These are phyloP conservation scores for Lucilia cuprina DNA, from an alignment of 1,140 invertebrate genomes.

Conservation along the genomic window DNA sequence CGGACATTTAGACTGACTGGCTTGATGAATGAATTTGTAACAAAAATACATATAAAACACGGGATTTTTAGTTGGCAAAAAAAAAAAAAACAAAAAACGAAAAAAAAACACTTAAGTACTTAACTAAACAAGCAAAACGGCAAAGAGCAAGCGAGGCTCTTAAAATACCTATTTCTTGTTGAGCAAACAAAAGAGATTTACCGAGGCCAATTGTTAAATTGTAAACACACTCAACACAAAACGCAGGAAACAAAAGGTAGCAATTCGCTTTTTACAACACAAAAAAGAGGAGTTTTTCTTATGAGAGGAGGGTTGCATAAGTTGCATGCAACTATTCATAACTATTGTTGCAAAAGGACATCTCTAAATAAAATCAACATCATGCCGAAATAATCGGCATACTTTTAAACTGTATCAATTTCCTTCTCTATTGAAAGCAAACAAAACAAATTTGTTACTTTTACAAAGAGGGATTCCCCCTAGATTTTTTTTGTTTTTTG, in stretches of 20 bases:
- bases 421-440: background rate
- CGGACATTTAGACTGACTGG: background rate
- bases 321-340: background rate
- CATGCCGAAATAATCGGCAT: background rate
- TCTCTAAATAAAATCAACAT: background rate
- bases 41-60: background rate
- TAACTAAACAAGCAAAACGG: background rate
- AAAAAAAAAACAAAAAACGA: background rate
- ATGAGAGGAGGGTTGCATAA: constrained; percentile 16
- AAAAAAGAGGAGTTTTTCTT: background rate
- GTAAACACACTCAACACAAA: background rate
- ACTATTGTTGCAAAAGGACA: constrained; percentile 21
- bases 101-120: constrained; percentile 24
- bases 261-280: background rate
- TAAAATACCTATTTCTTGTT: background rate
- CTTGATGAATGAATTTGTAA: background rate
- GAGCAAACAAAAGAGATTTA: constrained; percentile 16
- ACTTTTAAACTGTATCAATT: constrained; percentile 24
- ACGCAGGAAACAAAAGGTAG: background rate
- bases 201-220: constrained; percentile 26
- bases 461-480: background rate
- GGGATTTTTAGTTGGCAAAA: background rate
- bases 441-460: background rate
- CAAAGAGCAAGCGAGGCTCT: background rate
- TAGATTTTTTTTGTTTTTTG: background rate